These are phyloP conservation scores for Campoletis sonorensis DNA, from an alignment of 1,140 invertebrate species.

Conservation along the genomic window DNA sequence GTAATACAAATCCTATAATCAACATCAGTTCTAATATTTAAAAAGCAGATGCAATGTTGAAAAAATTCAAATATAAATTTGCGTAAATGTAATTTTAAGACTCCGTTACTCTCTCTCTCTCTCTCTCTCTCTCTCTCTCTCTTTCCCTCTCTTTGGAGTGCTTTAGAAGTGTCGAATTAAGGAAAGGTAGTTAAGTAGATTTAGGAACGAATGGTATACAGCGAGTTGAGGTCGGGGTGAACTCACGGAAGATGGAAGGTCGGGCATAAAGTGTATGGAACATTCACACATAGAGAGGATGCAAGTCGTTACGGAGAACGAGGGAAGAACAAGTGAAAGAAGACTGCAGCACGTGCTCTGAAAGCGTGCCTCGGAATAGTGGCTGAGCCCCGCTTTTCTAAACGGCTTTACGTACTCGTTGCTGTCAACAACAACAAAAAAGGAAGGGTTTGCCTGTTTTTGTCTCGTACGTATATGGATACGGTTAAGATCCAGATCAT, in stretches of 20 bases:
- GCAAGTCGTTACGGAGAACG: not conserved
- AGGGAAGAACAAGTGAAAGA: conserved; percentile 34
- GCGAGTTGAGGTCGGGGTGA: not conserved
- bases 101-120: not conserved
- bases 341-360: conserved; percentile 34
- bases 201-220: no score
- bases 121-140: no score
- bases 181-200: conserved; percentile 4
- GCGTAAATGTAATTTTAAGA: not conserved
- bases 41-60: no score
- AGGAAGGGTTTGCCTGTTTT: not conserved
- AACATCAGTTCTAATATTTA: no score
- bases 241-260: conserved; percentile 5
- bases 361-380: conserved; percentile 26
- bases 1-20: no score
- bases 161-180: not conserved
- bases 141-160: not conserved
- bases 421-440: not conserved
- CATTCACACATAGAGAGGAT: not conserved
- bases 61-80: not conserved
- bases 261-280: not conserved
- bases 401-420: conserved; percentile 32
- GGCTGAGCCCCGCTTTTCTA: not conserved
- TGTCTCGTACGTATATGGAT: not conserved
- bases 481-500: not conserved